A percentile compares a stretch with the other conserved stretches of the same genome.
phyloP scores from a whole-genome alignment of 2,113 vertebrate genomes.

The Scortum barcoo region DNA sequence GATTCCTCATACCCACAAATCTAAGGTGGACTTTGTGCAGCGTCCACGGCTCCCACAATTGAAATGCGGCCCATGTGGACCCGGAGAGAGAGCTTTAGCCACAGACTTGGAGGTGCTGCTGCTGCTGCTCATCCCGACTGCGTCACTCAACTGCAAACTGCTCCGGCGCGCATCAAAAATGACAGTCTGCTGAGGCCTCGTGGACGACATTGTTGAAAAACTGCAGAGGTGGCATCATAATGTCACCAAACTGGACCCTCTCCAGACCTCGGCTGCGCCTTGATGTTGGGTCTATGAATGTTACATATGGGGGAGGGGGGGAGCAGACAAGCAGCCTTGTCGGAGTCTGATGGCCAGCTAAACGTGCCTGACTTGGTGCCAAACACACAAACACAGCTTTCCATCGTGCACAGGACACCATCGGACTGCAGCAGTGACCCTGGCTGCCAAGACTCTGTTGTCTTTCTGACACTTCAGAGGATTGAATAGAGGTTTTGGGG shows the following conservation, averaged over 20 bases:
- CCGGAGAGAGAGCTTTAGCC: neutral
- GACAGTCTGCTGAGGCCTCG: slow-evolving; percentile 41
- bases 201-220: slow-evolving; percentile 46
- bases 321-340: slow-evolving; percentile 41
- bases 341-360: slow-evolving; percentile 44
- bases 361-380: slow-evolving; percentile 49
- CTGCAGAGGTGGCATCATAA: slow-evolving; percentile 48
- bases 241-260: slow-evolving; percentile 48
- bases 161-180: slow-evolving; percentile 52
- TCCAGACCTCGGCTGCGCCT: slow-evolving; percentile 44
- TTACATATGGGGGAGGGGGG: slow-evolving; percentile 42
- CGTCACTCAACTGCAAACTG: slow-evolving; percentile 8
- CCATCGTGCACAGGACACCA: neutral
- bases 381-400: slow-evolving; percentile 33
- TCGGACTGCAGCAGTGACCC: slow-evolving; percentile 20
- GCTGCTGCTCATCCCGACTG: slow-evolving; percentile 15
- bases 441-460: neutral
- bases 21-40: neutral
- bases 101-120: slow-evolving; percentile 25
- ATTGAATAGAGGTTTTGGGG: neutral
- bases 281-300: slow-evolving; percentile 58
- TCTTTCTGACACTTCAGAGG: slow-evolving; percentile 6
- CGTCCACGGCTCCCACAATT: slow-evolving; percentile 7
- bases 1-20: neutral
- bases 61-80: slow-evolving; percentile 42